Percentiles rank a stretch among this genome's conserved stretches.
Evolutionary conservation across 2,113 vertebrate species (phyloP).

Genomic region (Bagarius yarrelli): DNA sequence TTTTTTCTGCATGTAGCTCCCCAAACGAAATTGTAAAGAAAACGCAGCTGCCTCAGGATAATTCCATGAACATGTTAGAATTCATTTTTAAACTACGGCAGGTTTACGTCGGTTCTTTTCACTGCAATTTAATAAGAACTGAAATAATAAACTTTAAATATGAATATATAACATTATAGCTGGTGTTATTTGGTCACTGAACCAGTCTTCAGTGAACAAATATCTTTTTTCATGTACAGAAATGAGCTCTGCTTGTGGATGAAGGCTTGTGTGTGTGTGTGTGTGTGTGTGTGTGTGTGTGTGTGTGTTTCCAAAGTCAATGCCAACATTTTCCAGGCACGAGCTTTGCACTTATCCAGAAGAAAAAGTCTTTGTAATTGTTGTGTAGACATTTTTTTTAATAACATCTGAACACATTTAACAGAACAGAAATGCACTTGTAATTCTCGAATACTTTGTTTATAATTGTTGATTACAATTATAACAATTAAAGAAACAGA

Average conservation of each 20-base stretch:
- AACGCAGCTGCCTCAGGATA: background rate
- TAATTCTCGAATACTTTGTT: background rate
- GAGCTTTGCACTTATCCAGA: conserved; percentile 54
- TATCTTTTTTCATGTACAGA: conserved; percentile 62
- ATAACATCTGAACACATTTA: background rate
- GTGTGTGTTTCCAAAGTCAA: conserved; percentile 58
- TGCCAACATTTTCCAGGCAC: conserved; percentile 64
- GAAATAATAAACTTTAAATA: background rate
- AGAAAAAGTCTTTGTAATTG: background rate
- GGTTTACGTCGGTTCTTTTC: background rate
- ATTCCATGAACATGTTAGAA: background rate
- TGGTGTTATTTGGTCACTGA: conserved; percentile 33
- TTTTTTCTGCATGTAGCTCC: background rate
- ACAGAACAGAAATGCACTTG: background rate
- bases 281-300: conserved; percentile 33
- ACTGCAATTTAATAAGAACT: background rate
- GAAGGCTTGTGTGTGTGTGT: conserved; percentile 35
- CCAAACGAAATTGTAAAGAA: background rate
- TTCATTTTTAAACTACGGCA: background rate
- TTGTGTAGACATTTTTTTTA: background rate
- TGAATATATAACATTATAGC: background rate
- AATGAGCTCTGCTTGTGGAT: conserved; percentile 54
- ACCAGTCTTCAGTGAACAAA: conserved; percentile 33
- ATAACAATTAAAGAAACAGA: background rate
- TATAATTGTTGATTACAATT: background rate